A percentile compares a stretch with the other conserved stretches of the same genome.
Conservation (phyloP, 2,888 invertebrate species). For the Gastracanthus pulcherrimus region DNA sequence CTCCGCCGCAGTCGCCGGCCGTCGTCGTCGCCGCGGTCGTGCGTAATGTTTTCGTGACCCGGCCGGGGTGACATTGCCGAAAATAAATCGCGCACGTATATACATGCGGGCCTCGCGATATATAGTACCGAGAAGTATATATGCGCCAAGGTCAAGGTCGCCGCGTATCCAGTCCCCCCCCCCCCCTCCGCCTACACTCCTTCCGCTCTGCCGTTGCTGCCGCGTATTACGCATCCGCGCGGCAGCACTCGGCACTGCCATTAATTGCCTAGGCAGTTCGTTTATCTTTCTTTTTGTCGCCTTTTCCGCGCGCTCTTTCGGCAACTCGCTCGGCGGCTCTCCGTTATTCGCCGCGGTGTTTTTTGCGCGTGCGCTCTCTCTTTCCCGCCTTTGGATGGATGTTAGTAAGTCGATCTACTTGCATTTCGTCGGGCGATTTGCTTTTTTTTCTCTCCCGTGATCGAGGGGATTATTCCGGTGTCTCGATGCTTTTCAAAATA, state of each 20-base stretch:
- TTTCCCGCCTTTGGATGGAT: too few relatives aligned
- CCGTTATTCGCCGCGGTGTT: too few relatives aligned
- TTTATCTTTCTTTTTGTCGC: background rate
- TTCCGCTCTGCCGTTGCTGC: too few relatives aligned
- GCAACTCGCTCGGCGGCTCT: too few relatives aligned
- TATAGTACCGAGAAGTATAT: constrained; percentile 59
- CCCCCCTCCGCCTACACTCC: background rate
- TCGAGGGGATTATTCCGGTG: too few relatives aligned
- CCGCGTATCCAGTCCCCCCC: background rate
- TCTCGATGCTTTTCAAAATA: too few relatives aligned
- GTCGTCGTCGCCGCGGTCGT: too few relatives aligned
- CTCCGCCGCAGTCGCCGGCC: too few relatives aligned
- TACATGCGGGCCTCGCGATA: constrained; percentile 62
- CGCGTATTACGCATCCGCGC: background rate
- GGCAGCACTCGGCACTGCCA: background rate
- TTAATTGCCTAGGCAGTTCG: constrained; percentile 1
- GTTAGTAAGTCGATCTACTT: too few relatives aligned
- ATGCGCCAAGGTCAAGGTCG: constrained; percentile 73
- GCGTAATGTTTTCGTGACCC: constrained; percentile 70
- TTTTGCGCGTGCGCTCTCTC: too few relatives aligned
- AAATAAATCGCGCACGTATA: constrained; percentile 69
- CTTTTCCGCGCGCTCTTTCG: background rate
- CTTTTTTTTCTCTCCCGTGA: too few relatives aligned
- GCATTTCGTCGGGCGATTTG: too few relatives aligned
- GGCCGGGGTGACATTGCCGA: constrained; percentile 70